Evolutionary conservation across 2,888 invertebrate genomes (phyloP).

Genomic region (Tethea ocularis): DNA sequence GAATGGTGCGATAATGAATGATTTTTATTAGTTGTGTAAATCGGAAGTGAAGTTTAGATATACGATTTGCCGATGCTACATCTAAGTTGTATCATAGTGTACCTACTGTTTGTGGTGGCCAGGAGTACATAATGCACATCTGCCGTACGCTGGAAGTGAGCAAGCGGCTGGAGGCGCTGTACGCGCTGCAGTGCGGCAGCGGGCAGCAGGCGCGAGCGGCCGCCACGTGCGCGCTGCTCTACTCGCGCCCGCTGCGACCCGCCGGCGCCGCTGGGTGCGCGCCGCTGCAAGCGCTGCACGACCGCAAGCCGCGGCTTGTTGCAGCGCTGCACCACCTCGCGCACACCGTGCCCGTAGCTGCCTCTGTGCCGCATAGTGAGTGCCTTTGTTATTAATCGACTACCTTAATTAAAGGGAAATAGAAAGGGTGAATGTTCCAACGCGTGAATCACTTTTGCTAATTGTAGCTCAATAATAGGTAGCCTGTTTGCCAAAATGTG

Average conservation of each 20-base stretch:
- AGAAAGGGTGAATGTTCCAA: no score
- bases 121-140: constrained; percentile 87
- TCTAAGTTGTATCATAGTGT: no score
- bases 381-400: not conserved
- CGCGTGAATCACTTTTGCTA: no score
- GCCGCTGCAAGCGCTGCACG: constrained; percentile 82
- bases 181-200: constrained; percentile 88
- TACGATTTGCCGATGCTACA: no score
- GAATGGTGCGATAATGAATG: no score
- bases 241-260: constrained; percentile 74
- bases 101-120: constrained; percentile 13
- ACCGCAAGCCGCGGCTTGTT: constrained; percentile 66
- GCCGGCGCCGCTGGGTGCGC: constrained; percentile 32
- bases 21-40: no score
- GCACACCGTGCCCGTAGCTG: constrained; percentile 86
- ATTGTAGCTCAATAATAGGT: no score
- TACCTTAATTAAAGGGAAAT: no score
- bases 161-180: constrained; percentile 87
- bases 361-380: constrained; percentile 27
- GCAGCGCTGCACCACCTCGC: constrained; percentile 73
- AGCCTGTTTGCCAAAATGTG: no score
- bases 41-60: no score
- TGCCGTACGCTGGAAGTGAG: constrained; percentile 89
- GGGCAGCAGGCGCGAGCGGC: constrained; percentile 90
- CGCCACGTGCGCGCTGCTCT: constrained; percentile 91